These are phyloP conservation scores for Abrostola tripartita DNA, from an alignment of 2,888 invertebrate species.

Conservation along the genomic window DNA sequence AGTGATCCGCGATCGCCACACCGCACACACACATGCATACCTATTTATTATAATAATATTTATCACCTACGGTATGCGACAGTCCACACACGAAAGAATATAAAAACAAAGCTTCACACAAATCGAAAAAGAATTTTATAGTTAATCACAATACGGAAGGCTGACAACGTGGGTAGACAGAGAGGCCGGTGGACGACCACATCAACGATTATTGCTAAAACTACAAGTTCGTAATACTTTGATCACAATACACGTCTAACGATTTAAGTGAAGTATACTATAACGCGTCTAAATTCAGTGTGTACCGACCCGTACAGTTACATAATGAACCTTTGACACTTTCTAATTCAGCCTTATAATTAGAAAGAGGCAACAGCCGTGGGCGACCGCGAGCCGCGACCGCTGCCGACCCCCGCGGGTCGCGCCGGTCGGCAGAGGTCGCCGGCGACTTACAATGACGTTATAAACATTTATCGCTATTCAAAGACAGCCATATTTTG, in stretches of 20 bases:
- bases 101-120: conserved; percentile 56
- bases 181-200: conserved; percentile 64
- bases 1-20: conserved; percentile 78
- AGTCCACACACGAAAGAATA: conserved; percentile 62
- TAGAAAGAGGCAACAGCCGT: conserved; percentile 81
- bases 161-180: conserved; percentile 53
- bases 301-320: conserved; percentile 58
- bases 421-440: not conserved
- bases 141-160: conserved; percentile 54
- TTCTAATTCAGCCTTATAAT: conserved; percentile 88
- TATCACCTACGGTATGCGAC: conserved; percentile 70
- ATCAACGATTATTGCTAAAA: conserved; percentile 79
- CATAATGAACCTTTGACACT: conserved; percentile 69
- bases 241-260: conserved; percentile 79
- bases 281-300: conserved; percentile 60
- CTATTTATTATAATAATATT: conserved; percentile 61
- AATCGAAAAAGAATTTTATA: conserved; percentile 43
- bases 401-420: conserved; percentile 9
- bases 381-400: conserved; percentile 73
- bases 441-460: conserved; percentile 53
- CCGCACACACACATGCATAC: conserved; percentile 65
- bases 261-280: conserved; percentile 60
- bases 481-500: conserved; percentile 72
- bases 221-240: conserved; percentile 83
- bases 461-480: conserved; percentile 72